Evolutionary conservation across 2,113 vertebrate species (phyloP), one percentile per base, ranked within the genome.

Genomic region (Hippotragus niger): DNA sequence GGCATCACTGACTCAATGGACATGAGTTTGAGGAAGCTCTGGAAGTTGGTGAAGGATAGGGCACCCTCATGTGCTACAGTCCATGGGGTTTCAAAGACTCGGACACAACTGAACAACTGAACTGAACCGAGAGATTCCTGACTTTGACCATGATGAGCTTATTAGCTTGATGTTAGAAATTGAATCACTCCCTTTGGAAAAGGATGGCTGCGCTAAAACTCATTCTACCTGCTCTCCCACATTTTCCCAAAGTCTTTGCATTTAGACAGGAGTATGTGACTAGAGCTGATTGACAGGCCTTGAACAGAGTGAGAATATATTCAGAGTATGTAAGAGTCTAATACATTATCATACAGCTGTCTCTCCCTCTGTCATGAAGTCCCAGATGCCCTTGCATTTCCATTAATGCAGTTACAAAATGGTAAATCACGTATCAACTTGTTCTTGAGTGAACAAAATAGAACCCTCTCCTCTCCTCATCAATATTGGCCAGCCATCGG

Each of bases 351-450:
- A 3, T 3, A 4, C 13, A 33, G 45, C 47, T 82, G 36, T 5
- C 52, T 83, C 53, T 60, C 36, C 25, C 19, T 89, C 21, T 29
- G 40, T 33, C 4, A 8, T 7, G 7, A 4, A 82, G 2, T 14
- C 7, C 16, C 13, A 19, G 25, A 58, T 27, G 13, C 11, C 31
- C 25, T 55, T 87, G 36, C 1, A 36, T 33, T 60, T 36, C 45
- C 45, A 52, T 1, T 90, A 64, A 40, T 3, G 31, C 1, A 80
- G 8, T 10, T 83, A 13, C 14, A 40, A 64, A 11, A 9, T n/a
- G 3, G 7, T 27, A 21, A 13, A 12, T 7, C 2, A 7, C 14
- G 0, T 17, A 43, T 50, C 40, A 74, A 45, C 16, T 36, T 7
- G 6, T 27, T 25, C 19, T 17, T 67, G 11, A 7, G 7, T 67